phyloP scores from a whole-genome alignment of 1,140 invertebrate genomes.

The Brachionus manjavacas region DNA sequence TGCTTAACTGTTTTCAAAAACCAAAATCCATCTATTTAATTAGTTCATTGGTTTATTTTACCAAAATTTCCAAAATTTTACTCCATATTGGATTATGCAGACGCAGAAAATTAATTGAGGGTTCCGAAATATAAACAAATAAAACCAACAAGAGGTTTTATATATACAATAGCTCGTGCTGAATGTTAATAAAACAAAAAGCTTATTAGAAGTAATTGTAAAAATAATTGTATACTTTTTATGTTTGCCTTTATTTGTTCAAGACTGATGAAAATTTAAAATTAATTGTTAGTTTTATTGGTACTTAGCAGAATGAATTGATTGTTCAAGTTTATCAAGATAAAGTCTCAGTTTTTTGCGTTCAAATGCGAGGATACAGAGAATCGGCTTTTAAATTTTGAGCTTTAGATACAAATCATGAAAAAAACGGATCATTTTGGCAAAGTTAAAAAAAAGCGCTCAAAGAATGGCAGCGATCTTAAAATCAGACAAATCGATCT shows the following conservation, averaged over 20 bases:
- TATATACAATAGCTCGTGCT: not conserved
- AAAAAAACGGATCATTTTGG: not conserved
- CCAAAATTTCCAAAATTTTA: not conserved
- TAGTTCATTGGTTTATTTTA: not conserved
- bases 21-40: not conserved
- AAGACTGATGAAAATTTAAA: not conserved
- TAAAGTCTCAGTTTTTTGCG: not conserved
- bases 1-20: not conserved
- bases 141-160: not conserved
- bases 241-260: too few relatives aligned
- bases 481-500: not conserved
- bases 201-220: conserved; percentile 20
- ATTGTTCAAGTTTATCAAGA: not conserved
- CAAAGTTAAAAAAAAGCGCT: not conserved
- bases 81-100: not conserved
- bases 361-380: not conserved
- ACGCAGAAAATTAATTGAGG: conserved; percentile 5
- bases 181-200: conserved; percentile 22
- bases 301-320: not conserved
- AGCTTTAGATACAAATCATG: not conserved
- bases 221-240: too few relatives aligned
- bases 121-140: conserved; percentile 14
- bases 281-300: conserved; percentile 12
- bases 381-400: not conserved
- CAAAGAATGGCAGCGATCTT: not conserved